Base-by-base conservation (phyloP, 92 coral and sea anemone genomes). In the Epizoanthus stellaris region DNA sequence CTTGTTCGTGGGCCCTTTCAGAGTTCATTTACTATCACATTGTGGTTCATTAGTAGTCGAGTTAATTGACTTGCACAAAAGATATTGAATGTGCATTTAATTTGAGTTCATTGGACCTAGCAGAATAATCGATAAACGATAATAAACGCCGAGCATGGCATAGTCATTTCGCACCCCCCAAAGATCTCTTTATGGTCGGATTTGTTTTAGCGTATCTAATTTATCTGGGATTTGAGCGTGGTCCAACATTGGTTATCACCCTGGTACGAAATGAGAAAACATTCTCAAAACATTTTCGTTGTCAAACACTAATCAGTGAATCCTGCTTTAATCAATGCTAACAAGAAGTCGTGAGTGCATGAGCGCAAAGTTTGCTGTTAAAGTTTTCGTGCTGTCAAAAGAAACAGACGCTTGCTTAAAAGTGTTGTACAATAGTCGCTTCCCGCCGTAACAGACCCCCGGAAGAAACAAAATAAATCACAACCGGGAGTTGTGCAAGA, bases 11-110 rank as follows among this genome's bases (percentile, higher is more conserved):
- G 52, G 52, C 52, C 6, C 52, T 6, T 13, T 52, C 56, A 52
- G 12, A 13, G 12, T 52, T 52, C 56, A 52, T 52, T 52, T 12
- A 52, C 36, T 17, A 3, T 43, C 6, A n/a, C 54, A 9, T 52
- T 21, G 36, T 38, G n/a, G n/a, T 60, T 58, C 17, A 57, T 42
- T 61, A 43, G 57, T 7, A 16, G 16, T 20, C 19, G 12, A 12
- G 16, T 45, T 79, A 43, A 63, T 62, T 79, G 67, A 79, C 47
- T 79, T 42, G 25, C 43, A 19, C 65, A 76, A 76, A 42, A 58
- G 49, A 68, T 15, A 58, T 60, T 59, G 1, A 76, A 60, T 16
- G 19, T 21, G 10, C 68, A 9, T 76, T 39, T 40, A 57, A 40
- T 76, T 59, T 60, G 61, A 20, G 68, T 60, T 53, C 56, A 38